Percentiles rank a stretch among this genome's conserved stretches.
These are phyloP conservation scores for Thaumetopoea pityocampa DNA, from an alignment of 1,140 invertebrate species.

Conservation along the genomic window DNA sequence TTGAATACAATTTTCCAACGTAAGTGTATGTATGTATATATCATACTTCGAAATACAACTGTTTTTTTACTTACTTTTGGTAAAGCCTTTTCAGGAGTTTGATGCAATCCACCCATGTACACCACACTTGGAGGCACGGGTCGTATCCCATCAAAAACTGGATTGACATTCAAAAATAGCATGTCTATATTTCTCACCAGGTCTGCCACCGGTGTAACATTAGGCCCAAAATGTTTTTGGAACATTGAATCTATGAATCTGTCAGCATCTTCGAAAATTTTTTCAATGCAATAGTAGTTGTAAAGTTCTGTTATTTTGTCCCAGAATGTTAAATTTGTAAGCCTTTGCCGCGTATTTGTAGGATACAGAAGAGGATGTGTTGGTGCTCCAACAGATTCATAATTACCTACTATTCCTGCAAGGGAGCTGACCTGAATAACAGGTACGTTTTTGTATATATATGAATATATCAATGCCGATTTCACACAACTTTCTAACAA, in stretches of 20 bases:
- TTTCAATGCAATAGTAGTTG: background rate
- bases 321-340: background rate
- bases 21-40: too few species aligned
- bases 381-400: conserved; percentile 47
- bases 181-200: conserved; percentile 65
- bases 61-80: conserved; percentile 3
- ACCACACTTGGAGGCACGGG: conserved; percentile 8
- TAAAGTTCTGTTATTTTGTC: conserved; percentile 1
- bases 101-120: conserved; percentile 5
- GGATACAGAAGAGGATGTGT: conserved; percentile 66
- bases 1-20: conserved; percentile 24
- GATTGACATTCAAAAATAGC: conserved; percentile 43
- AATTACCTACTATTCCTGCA: conserved; percentile 18
- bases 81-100: background rate
- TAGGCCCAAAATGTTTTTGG: background rate
- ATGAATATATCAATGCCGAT: conserved; percentile 38
- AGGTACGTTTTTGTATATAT: conserved; percentile 58
- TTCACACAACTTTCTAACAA: conserved; percentile 36
- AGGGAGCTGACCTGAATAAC: conserved; percentile 56
- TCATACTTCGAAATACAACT: background rate
- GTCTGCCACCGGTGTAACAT: conserved; percentile 37
- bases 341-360: background rate
- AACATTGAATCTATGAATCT: conserved; percentile 6
- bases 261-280: background rate
- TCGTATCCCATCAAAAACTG: conserved; percentile 8